phyloP scores from a whole-genome alignment of 1,140 invertebrate genomes.

The Trichonephila inaurata region DNA sequence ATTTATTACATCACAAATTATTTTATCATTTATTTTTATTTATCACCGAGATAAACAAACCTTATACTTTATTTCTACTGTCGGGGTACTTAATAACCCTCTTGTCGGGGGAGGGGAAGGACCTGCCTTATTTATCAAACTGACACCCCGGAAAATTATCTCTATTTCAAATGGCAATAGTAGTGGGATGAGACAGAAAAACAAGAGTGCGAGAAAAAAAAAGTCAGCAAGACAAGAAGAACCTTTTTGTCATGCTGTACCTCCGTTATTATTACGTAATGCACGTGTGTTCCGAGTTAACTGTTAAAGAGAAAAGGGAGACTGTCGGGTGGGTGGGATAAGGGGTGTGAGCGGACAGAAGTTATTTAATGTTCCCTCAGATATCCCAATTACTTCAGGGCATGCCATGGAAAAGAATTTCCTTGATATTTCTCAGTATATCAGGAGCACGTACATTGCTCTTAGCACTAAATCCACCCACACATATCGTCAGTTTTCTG shows the following conservation, averaged over 20 bases:
- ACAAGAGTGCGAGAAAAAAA: not conserved
- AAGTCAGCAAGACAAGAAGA: not conserved
- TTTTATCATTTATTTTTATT: too few species aligned
- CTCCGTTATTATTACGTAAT: slow-evolving; percentile 23
- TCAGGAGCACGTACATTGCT: slow-evolving; percentile 36
- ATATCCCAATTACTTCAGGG: slow-evolving; percentile 19
- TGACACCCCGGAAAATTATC: too few species aligned
- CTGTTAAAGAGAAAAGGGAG: not conserved
- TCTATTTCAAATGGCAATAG: not conserved
- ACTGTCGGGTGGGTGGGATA: not conserved
- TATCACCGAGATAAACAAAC: too few species aligned
- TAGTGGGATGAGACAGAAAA: not conserved
- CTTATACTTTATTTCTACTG: too few species aligned
- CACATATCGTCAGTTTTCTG: not conserved
- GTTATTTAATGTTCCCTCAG: slow-evolving; percentile 45
- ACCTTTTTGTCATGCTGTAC: not conserved
- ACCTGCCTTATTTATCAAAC: not conserved
- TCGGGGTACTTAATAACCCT: too few species aligned
- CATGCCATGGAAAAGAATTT: slow-evolving; percentile 13
- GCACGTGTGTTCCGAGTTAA: slow-evolving; percentile 20
- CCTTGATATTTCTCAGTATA: slow-evolving; percentile 23
- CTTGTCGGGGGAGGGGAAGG: not conserved
- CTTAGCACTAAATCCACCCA: slow-evolving; percentile 44
- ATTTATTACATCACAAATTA: too few species aligned
- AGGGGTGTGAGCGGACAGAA: not conserved